Evolutionary conservation across 2,888 invertebrate genomes (phyloP).

Genomic region (Drosophila meridionalis): DNA sequence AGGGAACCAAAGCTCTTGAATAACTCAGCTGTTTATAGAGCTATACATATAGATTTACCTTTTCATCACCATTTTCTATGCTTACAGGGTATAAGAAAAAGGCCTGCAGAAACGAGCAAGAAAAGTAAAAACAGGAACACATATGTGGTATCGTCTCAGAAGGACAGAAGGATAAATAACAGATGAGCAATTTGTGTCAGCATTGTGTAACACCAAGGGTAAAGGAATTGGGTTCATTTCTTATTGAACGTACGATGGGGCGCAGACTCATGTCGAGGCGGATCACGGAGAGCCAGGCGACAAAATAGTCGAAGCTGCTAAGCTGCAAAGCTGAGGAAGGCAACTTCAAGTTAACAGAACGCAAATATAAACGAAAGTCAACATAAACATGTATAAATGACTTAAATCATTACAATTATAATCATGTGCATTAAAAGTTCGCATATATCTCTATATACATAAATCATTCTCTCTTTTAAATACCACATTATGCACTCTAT

Average conservation of each 20-base stretch:
- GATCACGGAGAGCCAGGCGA: constrained; percentile 37
- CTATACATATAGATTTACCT: background rate
- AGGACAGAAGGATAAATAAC: constrained; percentile 70
- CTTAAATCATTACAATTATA: background rate
- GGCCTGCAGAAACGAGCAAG: constrained; percentile 44
- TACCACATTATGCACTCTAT: background rate
- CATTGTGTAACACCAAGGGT: constrained; percentile 32
- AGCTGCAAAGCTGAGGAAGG: background rate
- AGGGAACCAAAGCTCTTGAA: background rate
- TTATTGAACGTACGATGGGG: constrained; percentile 66
- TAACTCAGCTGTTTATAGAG: background rate
- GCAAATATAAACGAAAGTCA: background rate
- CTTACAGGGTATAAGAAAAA: constrained; percentile 9
- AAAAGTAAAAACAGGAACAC: constrained; percentile 38
- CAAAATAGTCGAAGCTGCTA: constrained; percentile 15
- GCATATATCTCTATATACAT: background rate
- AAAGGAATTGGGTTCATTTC: constrained; percentile 49
- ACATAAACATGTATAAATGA: background rate
- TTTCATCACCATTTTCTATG: background rate
- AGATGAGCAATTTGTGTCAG: constrained; percentile 74
- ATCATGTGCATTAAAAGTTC: background rate
- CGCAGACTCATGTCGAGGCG: constrained; percentile 45
- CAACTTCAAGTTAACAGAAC: background rate
- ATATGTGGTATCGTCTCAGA: constrained; percentile 11
- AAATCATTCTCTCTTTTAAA: background rate